phyloP scores from a whole-genome alignment of 23 tunicate species.

The Trididemnum nubilum region DNA sequence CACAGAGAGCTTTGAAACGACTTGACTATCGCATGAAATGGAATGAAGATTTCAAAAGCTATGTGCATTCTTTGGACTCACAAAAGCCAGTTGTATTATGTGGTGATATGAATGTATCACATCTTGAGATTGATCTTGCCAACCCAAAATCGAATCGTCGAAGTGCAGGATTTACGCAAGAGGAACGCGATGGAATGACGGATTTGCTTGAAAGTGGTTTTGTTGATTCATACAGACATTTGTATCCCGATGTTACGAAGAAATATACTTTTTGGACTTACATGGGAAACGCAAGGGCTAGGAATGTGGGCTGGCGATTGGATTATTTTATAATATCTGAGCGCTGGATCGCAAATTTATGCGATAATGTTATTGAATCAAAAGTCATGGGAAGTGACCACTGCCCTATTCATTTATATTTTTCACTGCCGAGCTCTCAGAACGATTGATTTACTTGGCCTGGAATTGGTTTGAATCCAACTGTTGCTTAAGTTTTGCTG shows the following conservation, averaged over 20 bases:
- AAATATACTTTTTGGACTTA: slow-evolving; percentile 96
- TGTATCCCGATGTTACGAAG: slow-evolving; percentile 81
- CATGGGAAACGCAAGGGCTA: slow-evolving; percentile 91
- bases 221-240: slow-evolving; percentile 68
- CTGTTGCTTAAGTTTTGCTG: no score
- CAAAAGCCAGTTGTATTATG: slow-evolving; percentile 90
- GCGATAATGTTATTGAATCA: slow-evolving; percentile 81
- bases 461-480: no score
- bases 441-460: no score
- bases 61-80: slow-evolving; percentile 61
- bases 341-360: slow-evolving; percentile 51
- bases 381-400: slow-evolving; percentile 94
- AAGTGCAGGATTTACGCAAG: slow-evolving; percentile 92
- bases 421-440: slow-evolving; percentile 42
- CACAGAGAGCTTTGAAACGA: slow-evolving; percentile 81
- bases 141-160: slow-evolving; percentile 86
- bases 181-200: slow-evolving; percentile 88
- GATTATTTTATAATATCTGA: slow-evolving; percentile 89
- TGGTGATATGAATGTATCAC: slow-evolving; percentile 97
- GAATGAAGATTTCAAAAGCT: slow-evolving; percentile 78
- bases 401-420: slow-evolving; percentile 80
- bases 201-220: slow-evolving; percentile 68
- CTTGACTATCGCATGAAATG: slow-evolving; percentile 90
- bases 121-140: slow-evolving; percentile 83
- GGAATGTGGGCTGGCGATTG: slow-evolving; percentile 98